Evolutionary conservation across 2,888 invertebrate genomes (phyloP).

Genomic region (Allolobophora icterica): DNA sequence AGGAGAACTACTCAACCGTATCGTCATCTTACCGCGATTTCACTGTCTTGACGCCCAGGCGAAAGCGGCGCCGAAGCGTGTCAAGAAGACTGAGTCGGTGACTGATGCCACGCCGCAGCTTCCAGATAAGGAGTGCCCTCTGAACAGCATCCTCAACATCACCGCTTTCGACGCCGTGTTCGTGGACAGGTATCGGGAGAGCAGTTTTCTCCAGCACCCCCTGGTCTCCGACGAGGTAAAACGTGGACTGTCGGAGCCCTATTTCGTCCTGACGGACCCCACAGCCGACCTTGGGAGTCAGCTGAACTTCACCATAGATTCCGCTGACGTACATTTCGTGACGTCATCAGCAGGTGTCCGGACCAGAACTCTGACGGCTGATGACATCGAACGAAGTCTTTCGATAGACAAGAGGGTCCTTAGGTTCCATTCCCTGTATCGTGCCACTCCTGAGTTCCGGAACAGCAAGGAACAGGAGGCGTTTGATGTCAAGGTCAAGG

Average conservation of each 20-base stretch:
- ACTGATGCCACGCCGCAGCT: background rate
- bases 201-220: slow-evolving; percentile 40
- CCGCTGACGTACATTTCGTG: background rate
- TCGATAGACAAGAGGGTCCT: slow-evolving; percentile 24
- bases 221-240: slow-evolving; percentile 28
- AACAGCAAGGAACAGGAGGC: background rate
- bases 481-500: slow-evolving; percentile 19
- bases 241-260: background rate
- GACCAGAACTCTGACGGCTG: background rate
- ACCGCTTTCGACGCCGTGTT: slow-evolving; percentile 41
- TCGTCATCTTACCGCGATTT: slow-evolving; percentile 46
- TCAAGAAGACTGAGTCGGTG: background rate
- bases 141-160: slow-evolving; percentile 40
- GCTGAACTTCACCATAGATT: background rate
- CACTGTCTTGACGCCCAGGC: slow-evolving; percentile 33
- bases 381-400: background rate
- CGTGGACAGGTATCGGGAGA: slow-evolving; percentile 40
- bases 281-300: background rate
- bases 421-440: slow-evolving; percentile 36
- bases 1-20: slow-evolving; percentile 37
- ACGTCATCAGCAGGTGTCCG: background rate
- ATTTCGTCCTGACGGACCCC: background rate
- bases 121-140: slow-evolving; percentile 36
- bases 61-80: background rate
- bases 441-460: slow-evolving; percentile 31